A percentile compares a stretch with the other conserved stretches of the same genome.
phyloP scores from a whole-genome alignment of 2,113 vertebrate genomes.

The Mustela nigripes region DNA sequence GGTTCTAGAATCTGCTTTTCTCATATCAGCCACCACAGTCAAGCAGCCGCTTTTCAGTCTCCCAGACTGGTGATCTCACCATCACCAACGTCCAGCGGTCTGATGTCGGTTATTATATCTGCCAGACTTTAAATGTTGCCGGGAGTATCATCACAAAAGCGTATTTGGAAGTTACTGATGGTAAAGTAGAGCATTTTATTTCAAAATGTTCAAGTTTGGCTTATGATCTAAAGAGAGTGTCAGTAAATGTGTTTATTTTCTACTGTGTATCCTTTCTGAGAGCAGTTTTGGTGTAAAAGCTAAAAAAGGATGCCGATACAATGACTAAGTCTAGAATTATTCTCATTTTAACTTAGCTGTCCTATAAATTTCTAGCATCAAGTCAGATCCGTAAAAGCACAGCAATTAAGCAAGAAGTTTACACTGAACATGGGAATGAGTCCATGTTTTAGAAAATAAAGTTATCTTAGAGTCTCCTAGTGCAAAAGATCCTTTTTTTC shows the following conservation, averaged over 20 bases:
- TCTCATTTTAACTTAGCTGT: neutral
- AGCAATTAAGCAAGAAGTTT: neutral
- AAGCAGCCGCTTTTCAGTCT: slow-evolving; percentile 97
- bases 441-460: neutral
- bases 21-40: slow-evolving; percentile 98
- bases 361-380: neutral
- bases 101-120: slow-evolving; percentile 98
- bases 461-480: neutral
- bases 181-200: slow-evolving; percentile 88
- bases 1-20: slow-evolving; percentile 95
- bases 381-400: neutral
- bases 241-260: neutral
- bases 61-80: slow-evolving; percentile 97
- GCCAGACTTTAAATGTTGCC: slow-evolving; percentile 98
- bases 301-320: neutral
- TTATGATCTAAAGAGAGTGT: neutral
- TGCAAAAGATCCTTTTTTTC: neutral
- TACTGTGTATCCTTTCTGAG: slow-evolving; percentile 4
- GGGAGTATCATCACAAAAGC: slow-evolving; percentile 99
- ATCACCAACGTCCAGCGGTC: slow-evolving; percentile 96
- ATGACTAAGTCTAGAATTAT: neutral
- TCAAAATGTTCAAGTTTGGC: slow-evolving; percentile 40
- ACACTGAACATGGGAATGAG: neutral
- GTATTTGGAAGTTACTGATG: slow-evolving; percentile 98
- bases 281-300: neutral